Conservation (phyloP, 2,888 invertebrate species). For the Pegoplata infirma region DNA sequence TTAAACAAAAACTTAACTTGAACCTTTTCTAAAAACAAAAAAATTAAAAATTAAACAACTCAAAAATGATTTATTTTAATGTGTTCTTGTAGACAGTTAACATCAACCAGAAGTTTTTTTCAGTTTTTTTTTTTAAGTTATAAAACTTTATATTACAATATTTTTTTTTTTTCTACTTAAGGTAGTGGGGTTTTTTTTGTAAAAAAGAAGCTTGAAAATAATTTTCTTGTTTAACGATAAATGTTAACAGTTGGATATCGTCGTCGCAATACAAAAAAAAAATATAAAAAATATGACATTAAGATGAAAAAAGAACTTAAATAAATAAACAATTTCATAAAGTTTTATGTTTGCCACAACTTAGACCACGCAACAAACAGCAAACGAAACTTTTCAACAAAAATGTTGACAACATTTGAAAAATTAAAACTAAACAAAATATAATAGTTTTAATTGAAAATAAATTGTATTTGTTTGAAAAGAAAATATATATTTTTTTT, state of each 20-base stretch:
- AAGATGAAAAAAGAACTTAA: constrained; percentile 45
- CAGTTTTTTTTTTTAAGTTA: constrained; percentile 6
- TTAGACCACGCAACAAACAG: neutral
- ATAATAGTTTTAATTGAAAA: neutral
- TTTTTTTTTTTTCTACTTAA: constrained; percentile 21
- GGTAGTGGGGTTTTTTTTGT: neutral
- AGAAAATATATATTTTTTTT: no score
- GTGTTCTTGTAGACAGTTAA: constrained; percentile 54
- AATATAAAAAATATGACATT: constrained; percentile 37
- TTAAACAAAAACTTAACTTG: neutral
- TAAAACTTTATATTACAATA: constrained; percentile 44
- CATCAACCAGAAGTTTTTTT: constrained; percentile 57
- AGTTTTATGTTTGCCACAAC: constrained; percentile 33
- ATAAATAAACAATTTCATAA: constrained; percentile 49
- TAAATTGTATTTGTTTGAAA: no score
- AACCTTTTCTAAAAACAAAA: neutral
- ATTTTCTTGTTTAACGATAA: constrained; percentile 61
- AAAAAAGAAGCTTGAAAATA: constrained; percentile 48
- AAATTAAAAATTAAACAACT: constrained; percentile 41
- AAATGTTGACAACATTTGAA: constrained; percentile 30
- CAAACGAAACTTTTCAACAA: constrained; percentile 13
- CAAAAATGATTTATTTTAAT: constrained; percentile 61
- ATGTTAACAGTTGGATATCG: constrained; percentile 63
- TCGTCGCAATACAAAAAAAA: neutral
- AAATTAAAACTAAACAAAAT: constrained; percentile 3